phyloP scores from a whole-genome alignment of 2,888 invertebrate species.

The Idaea biselata region DNA sequence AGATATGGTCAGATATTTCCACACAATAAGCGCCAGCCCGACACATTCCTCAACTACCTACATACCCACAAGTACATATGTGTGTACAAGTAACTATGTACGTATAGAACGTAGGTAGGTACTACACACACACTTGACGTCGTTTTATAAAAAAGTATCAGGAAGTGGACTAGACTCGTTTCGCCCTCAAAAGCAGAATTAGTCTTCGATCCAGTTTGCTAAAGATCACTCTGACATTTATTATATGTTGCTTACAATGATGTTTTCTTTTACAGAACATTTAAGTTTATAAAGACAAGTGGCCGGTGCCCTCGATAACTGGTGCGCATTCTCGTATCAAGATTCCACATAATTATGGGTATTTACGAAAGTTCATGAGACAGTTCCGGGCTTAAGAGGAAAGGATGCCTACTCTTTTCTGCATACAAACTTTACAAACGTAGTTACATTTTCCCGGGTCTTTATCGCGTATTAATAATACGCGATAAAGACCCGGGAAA shows the following conservation, averaged over 20 bases:
- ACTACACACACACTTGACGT: constrained; percentile 36
- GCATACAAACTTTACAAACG: too few relatives aligned
- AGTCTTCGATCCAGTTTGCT: constrained; percentile 62
- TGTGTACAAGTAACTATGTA: not conserved
- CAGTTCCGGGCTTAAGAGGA: not conserved
- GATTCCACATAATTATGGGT: constrained; percentile 12
- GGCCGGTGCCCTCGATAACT: constrained; percentile 10
- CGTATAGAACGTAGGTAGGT: not conserved
- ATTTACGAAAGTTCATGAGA: constrained; percentile 11
- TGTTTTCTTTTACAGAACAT: constrained; percentile 35
- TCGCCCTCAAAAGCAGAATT: constrained; percentile 66
- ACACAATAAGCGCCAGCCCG: constrained; percentile 17
- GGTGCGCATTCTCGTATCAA: constrained; percentile 5
- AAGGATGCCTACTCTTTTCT: too few relatives aligned
- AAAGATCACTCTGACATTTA: constrained; percentile 77
- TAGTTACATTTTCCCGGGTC: too few relatives aligned
- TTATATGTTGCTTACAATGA: constrained; percentile 33
- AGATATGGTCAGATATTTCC: constrained; percentile 7
- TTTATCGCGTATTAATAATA: too few relatives aligned
- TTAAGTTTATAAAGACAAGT: constrained; percentile 16
- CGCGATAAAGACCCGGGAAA: too few relatives aligned
- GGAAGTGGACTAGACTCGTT: constrained; percentile 68
- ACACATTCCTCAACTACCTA: constrained; percentile 18
- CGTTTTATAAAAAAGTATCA: constrained; percentile 43
- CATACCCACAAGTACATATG: not conserved